A percentile compares a stretch with the other conserved stretches of the same genome.
Evolutionary conservation across 2,113 vertebrate genomes (phyloP).

Genomic region (Pygoscelis antarcticus): DNA sequence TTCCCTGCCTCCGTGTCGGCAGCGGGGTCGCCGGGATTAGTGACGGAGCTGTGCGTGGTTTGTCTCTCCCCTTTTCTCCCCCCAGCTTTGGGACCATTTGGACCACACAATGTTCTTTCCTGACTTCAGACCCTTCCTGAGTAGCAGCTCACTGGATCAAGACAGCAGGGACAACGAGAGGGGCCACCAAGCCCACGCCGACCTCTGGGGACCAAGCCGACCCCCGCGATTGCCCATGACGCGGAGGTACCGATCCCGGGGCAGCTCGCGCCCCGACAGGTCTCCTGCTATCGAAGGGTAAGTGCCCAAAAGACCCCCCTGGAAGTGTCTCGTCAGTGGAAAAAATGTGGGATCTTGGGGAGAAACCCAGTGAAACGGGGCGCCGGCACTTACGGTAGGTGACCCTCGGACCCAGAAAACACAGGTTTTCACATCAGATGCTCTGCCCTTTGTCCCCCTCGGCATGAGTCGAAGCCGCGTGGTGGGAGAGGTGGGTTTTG

Average conservation of each 20-base stretch:
- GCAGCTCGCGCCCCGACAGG: slow-evolving; percentile 88
- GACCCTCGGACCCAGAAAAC: accelerated
- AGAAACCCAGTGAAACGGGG: not conserved
- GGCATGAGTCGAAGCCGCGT: accelerated
- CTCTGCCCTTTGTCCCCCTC: not conserved
- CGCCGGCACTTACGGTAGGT: accelerated
- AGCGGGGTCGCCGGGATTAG: not conserved
- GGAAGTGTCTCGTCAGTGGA: accelerated
- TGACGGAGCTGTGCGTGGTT: accelerated
- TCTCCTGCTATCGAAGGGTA: slow-evolving; percentile 95
- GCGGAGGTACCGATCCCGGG: slow-evolving; percentile 85
- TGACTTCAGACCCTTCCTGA: slow-evolving; percentile 76
- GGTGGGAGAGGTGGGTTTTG: not conserved
- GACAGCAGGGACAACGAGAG: slow-evolving; percentile 80
- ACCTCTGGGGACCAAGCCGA: slow-evolving; percentile 88
- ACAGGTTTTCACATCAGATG: accelerated
- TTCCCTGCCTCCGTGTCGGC: not conserved
- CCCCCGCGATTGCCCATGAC: slow-evolving; percentile 85
- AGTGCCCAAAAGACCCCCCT: not conserved
- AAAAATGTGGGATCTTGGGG: accelerated
- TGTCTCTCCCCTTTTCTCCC: not conserved
- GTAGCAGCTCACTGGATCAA: slow-evolving; percentile 78
- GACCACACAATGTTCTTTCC: slow-evolving; percentile 77
- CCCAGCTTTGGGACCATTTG: slow-evolving; percentile 89
- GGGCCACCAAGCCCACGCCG: slow-evolving; percentile 74